Conservation (phyloP, 2,113 vertebrate species). For the Alligator mississippiensis region DNA sequence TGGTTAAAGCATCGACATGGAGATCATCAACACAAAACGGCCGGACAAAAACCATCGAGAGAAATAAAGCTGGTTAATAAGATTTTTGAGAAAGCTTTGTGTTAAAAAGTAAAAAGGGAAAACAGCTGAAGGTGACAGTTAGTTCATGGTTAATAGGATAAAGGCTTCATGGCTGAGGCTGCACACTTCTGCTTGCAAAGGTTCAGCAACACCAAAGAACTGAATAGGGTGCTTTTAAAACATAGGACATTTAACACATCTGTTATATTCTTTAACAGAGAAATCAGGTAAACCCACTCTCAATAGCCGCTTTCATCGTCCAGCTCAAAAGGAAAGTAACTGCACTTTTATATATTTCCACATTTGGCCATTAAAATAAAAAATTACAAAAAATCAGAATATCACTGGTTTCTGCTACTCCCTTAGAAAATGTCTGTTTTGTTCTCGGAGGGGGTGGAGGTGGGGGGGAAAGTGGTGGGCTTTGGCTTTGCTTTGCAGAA, state of each 20-base stretch:
- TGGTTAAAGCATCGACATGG: conserved; percentile 92
- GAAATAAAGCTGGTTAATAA: conserved; percentile 93
- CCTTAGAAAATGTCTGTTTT: neutral
- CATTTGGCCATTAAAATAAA: neutral
- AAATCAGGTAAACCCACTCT: conserved; percentile 57
- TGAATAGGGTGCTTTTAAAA: conserved; percentile 84
- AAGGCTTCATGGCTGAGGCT: conserved; percentile 84
- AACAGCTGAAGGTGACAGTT: conserved; percentile 99
- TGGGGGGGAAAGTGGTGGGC: neutral
- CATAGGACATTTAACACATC: conserved; percentile 95
- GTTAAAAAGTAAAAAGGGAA: conserved; percentile 86
- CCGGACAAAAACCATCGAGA: conserved; percentile 91
- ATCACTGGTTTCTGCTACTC: rapidly evolving
- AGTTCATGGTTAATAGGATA: conserved; percentile 99
- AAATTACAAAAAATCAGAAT: neutral
- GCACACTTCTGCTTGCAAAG: conserved; percentile 89
- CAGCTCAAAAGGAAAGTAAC: conserved; percentile 15
- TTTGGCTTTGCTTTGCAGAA: rapidly evolving
- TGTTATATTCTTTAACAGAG: conserved; percentile 83
- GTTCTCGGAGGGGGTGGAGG: neutral
- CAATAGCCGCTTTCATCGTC: neutral
- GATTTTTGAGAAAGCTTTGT: conserved; percentile 92
- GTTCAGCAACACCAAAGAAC: conserved; percentile 79
- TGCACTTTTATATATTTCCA: neutral
- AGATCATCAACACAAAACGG: conserved; percentile 81